These are phyloP conservation scores for Drosophila kokeensis DNA, from an alignment of 2,888 invertebrate species.

Conservation along the genomic window DNA sequence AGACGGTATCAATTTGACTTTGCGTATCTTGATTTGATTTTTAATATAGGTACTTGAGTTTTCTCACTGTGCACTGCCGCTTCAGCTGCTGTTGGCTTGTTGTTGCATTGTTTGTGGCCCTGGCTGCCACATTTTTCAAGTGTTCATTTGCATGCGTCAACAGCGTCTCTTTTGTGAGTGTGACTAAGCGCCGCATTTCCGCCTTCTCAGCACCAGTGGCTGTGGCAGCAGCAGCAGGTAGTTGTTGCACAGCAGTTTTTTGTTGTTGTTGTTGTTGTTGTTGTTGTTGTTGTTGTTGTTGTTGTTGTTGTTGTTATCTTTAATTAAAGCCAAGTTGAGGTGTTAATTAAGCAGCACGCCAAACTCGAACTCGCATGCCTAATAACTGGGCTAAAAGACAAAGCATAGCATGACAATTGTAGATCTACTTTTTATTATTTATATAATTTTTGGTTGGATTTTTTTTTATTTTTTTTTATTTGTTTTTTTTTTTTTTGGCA, in stretches of 20 bases:
- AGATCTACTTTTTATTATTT: constrained; percentile 9
- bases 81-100: constrained; percentile 6
- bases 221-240: constrained; percentile 13
- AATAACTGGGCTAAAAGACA: constrained; percentile 70
- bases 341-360: constrained; percentile 63
- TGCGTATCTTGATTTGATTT: not conserved
- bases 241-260: not conserved
- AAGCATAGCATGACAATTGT: not conserved
- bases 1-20: not conserved
- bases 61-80: not conserved
- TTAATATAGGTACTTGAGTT: not conserved
- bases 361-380: constrained; percentile 43
- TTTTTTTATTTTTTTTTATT: not conserved
- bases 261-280: not conserved
- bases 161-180: constrained; percentile 60
- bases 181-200: constrained; percentile 71
- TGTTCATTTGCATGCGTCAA: constrained; percentile 73
- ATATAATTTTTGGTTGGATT: not conserved
- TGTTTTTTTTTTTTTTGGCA: constrained; percentile 38
- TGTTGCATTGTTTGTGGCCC: constrained; percentile 49
- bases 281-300: constrained; percentile 3
- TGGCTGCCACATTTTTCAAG: constrained; percentile 46
- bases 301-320: constrained; percentile 16
- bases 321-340: constrained; percentile 61
- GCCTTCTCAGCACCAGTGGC: constrained; percentile 51